phyloP scores from a whole-genome alignment of 2,797 vertebrate species.

The Sorex maritimensis region DNA sequence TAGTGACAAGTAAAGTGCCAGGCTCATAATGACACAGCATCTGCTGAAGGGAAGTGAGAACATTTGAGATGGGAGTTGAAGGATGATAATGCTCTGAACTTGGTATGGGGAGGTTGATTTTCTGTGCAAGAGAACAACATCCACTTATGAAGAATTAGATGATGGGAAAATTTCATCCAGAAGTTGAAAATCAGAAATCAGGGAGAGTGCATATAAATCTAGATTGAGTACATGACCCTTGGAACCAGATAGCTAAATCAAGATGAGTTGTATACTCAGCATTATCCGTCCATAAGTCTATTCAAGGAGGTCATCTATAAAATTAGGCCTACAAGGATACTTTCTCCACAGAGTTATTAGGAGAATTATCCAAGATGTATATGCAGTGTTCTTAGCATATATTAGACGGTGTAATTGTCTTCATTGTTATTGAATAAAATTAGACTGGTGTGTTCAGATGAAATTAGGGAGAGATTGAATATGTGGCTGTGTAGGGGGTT shows the following conservation, averaged over 20 bases:
- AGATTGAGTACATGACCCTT: not conserved
- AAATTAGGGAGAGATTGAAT: not conserved
- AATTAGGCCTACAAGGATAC: not conserved
- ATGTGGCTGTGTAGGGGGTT: not conserved
- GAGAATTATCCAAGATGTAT: not conserved
- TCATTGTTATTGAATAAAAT: constrained; percentile 2
- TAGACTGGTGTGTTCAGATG: not conserved
- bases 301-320: not conserved
- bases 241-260: not conserved
- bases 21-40: fast-evolving
- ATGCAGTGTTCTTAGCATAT: not conserved
- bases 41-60: not conserved
- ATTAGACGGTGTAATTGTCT: not conserved
- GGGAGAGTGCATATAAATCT: not conserved
- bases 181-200: constrained; percentile 27
- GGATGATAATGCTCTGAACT: not conserved
- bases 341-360: not conserved
- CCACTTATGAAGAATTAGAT: not conserved
- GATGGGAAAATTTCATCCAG: constrained; percentile 24
- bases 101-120: not conserved
- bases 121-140: not conserved
- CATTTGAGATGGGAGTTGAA: not conserved
- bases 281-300: not conserved
- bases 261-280: not conserved
- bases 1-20: not conserved